Evolutionary conservation across 2,797 vertebrate genomes (phyloP).

Genomic region (Artibeus lituratus): DNA sequence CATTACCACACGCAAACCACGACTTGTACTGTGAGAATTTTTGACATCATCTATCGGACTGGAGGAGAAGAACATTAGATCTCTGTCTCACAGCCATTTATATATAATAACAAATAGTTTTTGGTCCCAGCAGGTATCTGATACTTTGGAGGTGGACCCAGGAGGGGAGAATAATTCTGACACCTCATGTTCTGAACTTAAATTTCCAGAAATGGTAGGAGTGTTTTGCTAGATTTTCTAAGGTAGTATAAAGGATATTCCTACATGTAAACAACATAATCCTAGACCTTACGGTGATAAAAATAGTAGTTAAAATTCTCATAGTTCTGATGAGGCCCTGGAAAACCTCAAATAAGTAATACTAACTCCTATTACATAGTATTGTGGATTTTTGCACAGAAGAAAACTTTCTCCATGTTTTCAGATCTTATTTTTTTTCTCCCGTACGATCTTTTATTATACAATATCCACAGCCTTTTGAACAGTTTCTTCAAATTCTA

Average conservation of each 20-base stretch:
- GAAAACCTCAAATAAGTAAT: not conserved
- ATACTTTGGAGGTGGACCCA: not conserved
- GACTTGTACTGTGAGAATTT: not conserved
- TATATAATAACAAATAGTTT: not conserved
- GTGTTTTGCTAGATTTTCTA: not conserved
- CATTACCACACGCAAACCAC: not conserved
- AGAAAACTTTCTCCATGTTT: not conserved
- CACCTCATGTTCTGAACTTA: not conserved
- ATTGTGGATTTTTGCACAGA: not conserved
- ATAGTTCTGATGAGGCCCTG: not conserved
- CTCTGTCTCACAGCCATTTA: not conserved
- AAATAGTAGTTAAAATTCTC: not conserved
- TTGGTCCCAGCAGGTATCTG: not conserved
- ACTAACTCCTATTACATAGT: not conserved
- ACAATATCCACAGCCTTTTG: not conserved
- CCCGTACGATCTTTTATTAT: not conserved
- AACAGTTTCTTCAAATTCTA: not conserved
- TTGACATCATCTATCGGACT: not conserved
- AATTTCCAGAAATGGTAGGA: not conserved
- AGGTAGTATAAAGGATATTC: not conserved
- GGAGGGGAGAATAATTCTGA: not conserved
- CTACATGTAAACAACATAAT: not conserved
- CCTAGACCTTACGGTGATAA: not conserved
- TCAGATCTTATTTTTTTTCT: not conserved
- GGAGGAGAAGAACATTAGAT: not conserved